phyloP scores from a whole-genome alignment of 2,888 invertebrate species.

The Leptinotarsa juncta region DNA sequence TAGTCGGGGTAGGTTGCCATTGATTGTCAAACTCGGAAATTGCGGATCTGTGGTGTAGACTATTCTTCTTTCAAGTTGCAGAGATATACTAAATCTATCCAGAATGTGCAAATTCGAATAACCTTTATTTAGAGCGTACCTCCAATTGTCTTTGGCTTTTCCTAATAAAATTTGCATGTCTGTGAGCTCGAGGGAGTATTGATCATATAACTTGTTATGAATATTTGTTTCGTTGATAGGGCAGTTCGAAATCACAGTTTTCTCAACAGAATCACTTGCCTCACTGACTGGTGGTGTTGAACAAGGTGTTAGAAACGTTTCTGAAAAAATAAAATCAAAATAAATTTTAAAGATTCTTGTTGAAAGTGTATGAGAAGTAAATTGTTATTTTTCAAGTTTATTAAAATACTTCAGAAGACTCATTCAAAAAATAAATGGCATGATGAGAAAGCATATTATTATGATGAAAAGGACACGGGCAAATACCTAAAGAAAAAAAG shows the following conservation, averaged over 20 bases:
- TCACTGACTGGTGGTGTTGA: constrained; percentile 87
- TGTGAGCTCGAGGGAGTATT: constrained; percentile 82
- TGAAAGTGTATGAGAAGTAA: no score
- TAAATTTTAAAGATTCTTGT: background rate
- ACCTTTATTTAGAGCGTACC: constrained; percentile 85
- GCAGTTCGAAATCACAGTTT: constrained; percentile 55
- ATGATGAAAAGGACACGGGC: no score
- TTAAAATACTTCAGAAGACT: no score
- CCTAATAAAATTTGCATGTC: constrained; percentile 91
- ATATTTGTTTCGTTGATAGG: constrained; percentile 71
- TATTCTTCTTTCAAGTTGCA: constrained; percentile 82
- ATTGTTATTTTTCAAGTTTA: no score
- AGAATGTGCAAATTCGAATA: constrained; percentile 87
- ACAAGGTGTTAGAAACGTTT: constrained; percentile 86
- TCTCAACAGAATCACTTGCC: constrained; percentile 71
- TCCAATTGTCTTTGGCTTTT: constrained; percentile 89
- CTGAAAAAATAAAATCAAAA: constrained; percentile 52
- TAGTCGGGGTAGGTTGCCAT: constrained; percentile 87
- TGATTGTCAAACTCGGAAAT: constrained; percentile 85
- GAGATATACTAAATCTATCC: constrained; percentile 69
- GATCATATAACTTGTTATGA: constrained; percentile 80
- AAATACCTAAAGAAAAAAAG: no score
- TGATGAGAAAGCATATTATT: no score
- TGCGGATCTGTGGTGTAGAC: constrained; percentile 87
- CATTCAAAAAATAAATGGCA: no score